Evolutionary conservation across 2,797 vertebrate species (phyloP).

Genomic region (Hoplostethus atlanticus): DNA sequence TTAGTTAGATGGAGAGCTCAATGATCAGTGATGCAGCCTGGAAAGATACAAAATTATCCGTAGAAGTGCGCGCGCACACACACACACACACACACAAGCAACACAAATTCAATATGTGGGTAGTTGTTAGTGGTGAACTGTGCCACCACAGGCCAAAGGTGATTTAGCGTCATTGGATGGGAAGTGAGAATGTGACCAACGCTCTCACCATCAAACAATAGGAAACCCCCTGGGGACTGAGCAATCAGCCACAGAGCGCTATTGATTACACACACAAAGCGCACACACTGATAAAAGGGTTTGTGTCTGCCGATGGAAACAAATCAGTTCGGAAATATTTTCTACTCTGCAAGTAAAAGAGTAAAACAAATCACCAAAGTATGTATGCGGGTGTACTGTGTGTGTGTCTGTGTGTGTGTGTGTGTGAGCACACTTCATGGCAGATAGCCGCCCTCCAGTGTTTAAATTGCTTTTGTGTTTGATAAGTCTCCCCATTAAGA

Average conservation of each 20-base stretch:
- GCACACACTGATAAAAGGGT: conserved; percentile 68
- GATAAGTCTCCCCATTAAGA: conserved; percentile 62
- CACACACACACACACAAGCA: background rate
- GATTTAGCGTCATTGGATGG: conserved; percentile 70
- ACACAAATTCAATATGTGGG: conserved; percentile 18
- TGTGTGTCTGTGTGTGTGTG: conserved; percentile 7
- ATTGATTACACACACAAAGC: conserved; percentile 70
- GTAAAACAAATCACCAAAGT: background rate
- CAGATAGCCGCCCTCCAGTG: conserved; percentile 46
- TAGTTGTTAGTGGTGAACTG: conserved; percentile 36
- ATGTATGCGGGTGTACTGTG: background rate
- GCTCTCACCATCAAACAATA: conserved; percentile 73
- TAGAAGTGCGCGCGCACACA: conserved; percentile 4
- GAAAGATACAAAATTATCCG: conserved; percentile 55
- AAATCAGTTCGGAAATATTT: conserved; percentile 23
- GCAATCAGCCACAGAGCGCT: conserved; percentile 62
- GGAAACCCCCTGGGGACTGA: conserved; percentile 57
- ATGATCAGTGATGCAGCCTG: conserved; percentile 52
- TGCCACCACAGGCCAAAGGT: conserved; percentile 59
- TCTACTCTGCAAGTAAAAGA: background rate
- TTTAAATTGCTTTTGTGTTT: conserved; percentile 57
- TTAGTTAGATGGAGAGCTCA: conserved; percentile 52
- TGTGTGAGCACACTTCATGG: conserved; percentile 10
- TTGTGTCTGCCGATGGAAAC: conserved; percentile 65
- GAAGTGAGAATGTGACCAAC: conserved; percentile 73